Evolutionary conservation across 2,113 vertebrate genomes (phyloP), one percentile per base, ranked within the genome.

Genomic region (Myxocyprinus asiaticus): DNA sequence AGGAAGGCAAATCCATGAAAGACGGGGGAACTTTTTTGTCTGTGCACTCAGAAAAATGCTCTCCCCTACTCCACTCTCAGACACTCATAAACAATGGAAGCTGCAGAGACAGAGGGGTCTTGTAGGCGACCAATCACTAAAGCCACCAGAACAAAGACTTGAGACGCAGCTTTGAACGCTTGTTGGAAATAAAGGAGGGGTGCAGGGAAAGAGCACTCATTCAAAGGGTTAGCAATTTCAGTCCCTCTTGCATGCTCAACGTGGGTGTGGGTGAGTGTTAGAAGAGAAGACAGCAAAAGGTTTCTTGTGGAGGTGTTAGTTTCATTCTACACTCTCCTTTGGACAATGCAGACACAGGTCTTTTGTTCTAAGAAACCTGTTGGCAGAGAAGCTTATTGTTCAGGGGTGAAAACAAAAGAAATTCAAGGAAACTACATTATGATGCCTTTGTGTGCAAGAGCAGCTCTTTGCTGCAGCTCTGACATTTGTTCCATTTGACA

Each of bases 131-230:
- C 76, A 69, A 59, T 76, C 66, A 70, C 80, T 82, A 72, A 77
- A 73, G 77, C 80, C 47, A 71, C 7, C 9, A 48, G 55, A 80
- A 82, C 83, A 82, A 82, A 64, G 74, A 59, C 66, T 67, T 71
- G 15, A 65, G 68, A 72, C 44, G 6, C 47, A 66, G 67, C 22
- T 56, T n/a, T 67, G 80, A 65, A 70, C 77, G 67, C 15, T 22
- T 17, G 64, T 75, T 10, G 64, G 50, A 82, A 71, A 83, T 79
- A 67, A 79, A 85, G 56, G 17, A 17, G 47, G 74, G 77, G 44
- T 67, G 73, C n/a, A n/a, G 43, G 74, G 56, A 72, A 81, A 81
- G 2, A 8, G 80, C 33, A 78, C 78, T 65, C 15, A 56, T 14
- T 78, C 62, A 78, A 70, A 78, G 72, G 53, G 45, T 45, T 5